Percentiles rank a stretch among this genome's conserved stretches.
phyloP scores from a whole-genome alignment of 2,888 invertebrate species.

The Polylopha cassiicola region DNA sequence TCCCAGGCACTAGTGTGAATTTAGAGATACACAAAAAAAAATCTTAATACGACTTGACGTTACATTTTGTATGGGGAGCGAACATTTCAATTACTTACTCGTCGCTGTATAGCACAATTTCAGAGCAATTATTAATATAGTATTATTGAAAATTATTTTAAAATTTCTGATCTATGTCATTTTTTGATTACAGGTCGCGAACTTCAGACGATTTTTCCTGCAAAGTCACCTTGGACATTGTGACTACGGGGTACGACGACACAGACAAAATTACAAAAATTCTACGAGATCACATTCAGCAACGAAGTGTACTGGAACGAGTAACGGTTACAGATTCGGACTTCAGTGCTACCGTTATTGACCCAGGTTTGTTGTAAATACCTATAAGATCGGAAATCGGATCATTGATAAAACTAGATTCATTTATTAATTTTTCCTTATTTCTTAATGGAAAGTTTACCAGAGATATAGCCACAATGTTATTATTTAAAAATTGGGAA shows the following conservation, averaged over 20 bases:
- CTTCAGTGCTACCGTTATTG: slow-evolving; percentile 68
- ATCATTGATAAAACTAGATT: no score
- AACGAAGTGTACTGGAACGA: slow-evolving; percentile 70
- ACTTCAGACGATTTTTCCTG: slow-evolving; percentile 78
- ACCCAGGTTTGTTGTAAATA: slow-evolving; percentile 48
- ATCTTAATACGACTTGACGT: no score
- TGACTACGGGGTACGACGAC: slow-evolving; percentile 77
- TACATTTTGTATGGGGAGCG: no score
- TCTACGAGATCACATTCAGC: slow-evolving; percentile 76
- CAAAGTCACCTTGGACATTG: slow-evolving; percentile 82
- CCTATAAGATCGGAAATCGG: no score
- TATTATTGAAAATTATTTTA: background rate
- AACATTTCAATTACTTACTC: no score
- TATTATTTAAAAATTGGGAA: no score
- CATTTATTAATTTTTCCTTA: background rate
- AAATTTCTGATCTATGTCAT: background rate
- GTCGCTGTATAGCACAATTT: no score
- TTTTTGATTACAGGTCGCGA: slow-evolving; percentile 60
- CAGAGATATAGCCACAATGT: no score
- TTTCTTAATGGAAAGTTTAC: no score
- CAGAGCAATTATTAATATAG: no score
- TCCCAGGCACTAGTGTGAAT: no score
- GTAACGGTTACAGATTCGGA: slow-evolving; percentile 76
- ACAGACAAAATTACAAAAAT: slow-evolving; percentile 67
- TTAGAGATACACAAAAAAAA: no score